Evolutionary conservation across 2,797 vertebrate species (phyloP).

Genomic region (Melanotaenia pygmaea): DNA sequence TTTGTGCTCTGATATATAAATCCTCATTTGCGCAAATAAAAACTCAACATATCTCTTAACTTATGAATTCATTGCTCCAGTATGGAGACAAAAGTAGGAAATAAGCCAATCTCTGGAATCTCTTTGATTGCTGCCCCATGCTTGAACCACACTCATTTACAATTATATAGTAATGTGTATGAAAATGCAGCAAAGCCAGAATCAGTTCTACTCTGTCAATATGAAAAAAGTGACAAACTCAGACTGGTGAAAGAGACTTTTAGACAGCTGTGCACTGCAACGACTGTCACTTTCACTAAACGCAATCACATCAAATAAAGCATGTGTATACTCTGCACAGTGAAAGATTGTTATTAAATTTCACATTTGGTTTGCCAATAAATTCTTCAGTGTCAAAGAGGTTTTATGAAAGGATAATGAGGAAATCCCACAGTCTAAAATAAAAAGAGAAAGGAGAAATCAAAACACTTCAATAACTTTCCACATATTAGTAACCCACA

Average conservation of each 20-base stretch:
- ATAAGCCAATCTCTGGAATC: slow-evolving; percentile 49
- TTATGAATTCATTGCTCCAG: not conserved
- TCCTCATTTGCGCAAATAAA: not conserved
- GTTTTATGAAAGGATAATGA: slow-evolving; percentile 13
- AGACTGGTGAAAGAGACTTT: too few relatives aligned
- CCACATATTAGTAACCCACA: slow-evolving; percentile 23
- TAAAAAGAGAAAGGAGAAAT: slow-evolving; percentile 15
- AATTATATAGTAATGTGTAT: slow-evolving; percentile 37
- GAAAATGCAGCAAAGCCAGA: slow-evolving; percentile 44
- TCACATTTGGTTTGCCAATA: slow-evolving; percentile 26
- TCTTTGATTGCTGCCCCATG: slow-evolving; percentile 48
- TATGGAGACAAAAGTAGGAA: slow-evolving; percentile 25
- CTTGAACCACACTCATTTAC: slow-evolving; percentile 42
- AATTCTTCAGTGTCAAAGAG: slow-evolving; percentile 1
- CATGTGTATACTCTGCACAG: slow-evolving; percentile 2
- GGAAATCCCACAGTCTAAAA: slow-evolving; percentile 3
- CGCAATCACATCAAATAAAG: slow-evolving; percentile 27
- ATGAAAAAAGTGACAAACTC: slow-evolving; percentile 31
- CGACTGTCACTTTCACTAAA: slow-evolving; percentile 19
- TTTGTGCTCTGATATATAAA: not conserved
- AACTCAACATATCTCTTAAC: not conserved
- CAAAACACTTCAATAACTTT: slow-evolving; percentile 14
- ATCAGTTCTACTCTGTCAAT: slow-evolving; percentile 42
- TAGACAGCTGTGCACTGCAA: slow-evolving; percentile 15
- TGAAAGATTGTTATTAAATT: slow-evolving; percentile 26